phyloP scores from a whole-genome alignment of 2,113 vertebrate species.

The Verasper variegatus region DNA sequence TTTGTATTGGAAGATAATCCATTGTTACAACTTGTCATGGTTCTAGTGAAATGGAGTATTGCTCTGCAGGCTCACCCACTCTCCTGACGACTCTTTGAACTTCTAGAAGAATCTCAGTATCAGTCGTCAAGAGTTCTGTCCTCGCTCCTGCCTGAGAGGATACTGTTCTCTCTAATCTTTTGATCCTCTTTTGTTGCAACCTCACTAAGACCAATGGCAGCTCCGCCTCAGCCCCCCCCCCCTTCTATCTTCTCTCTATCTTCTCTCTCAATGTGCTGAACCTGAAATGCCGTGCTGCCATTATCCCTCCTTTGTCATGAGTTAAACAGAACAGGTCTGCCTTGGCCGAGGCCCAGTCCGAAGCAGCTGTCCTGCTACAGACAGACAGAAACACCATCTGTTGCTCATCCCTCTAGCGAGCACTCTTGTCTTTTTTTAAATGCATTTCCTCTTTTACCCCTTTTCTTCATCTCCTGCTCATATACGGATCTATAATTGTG shows the following conservation, averaged over 20 bases:
- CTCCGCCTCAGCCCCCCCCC: constrained; percentile 21
- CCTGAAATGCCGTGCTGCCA: constrained; percentile 48
- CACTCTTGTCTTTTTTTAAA: not conserved
- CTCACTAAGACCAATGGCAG: constrained; percentile 45
- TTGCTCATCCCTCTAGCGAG: constrained; percentile 42
- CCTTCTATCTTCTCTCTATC: not conserved
- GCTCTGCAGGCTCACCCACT: constrained; percentile 7
- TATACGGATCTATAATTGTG: not conserved
- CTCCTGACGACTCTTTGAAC: constrained; percentile 34
- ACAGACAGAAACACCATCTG: constrained; percentile 70
- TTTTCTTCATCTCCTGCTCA: not conserved
- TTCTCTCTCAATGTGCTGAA: constrained; percentile 41
- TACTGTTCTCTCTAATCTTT: constrained; percentile 68
- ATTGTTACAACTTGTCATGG: too few species aligned
- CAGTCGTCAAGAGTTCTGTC: constrained; percentile 53
- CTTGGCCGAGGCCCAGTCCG: constrained; percentile 40
- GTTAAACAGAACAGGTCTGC: constrained; percentile 64
- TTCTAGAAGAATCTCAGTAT: constrained; percentile 53
- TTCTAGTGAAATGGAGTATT: not conserved
- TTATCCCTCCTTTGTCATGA: constrained; percentile 55
- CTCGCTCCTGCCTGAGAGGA: constrained; percentile 52
- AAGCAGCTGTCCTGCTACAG: constrained; percentile 66
- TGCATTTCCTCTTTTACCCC: not conserved
- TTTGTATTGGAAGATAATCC: not conserved
- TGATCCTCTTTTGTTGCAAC: constrained; percentile 75